A percentile compares a stretch with the other conserved stretches of the same genome.
These are phyloP conservation scores for Calcarius ornatus DNA, from an alignment of 2,113 vertebrate species.

Conservation along the genomic window DNA sequence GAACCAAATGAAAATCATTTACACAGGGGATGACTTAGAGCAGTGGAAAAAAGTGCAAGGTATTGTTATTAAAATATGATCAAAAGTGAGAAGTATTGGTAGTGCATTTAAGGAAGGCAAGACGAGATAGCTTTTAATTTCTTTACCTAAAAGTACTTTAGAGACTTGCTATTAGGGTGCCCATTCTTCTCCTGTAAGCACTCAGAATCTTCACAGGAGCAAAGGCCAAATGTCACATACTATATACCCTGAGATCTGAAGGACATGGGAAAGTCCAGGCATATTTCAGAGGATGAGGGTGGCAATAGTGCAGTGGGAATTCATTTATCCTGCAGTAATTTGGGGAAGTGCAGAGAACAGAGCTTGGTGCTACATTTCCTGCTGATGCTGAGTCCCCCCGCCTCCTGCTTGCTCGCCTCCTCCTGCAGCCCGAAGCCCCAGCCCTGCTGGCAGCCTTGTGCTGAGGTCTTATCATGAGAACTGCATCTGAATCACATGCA, in stretches of 20 bases:
- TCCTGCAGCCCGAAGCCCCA: not conserved
- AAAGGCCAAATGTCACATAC: not conserved
- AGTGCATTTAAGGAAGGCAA: not conserved
- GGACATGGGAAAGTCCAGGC: not conserved
- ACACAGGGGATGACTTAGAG: not conserved
- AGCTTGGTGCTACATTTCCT: not conserved
- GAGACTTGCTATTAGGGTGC: not conserved
- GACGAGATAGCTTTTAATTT: not conserved
- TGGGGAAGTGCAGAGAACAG: fast-evolving
- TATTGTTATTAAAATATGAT: not conserved
- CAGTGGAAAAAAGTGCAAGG: not conserved
- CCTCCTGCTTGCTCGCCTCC: not conserved
- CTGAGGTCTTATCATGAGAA: not conserved
- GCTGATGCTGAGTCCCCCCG: not conserved
- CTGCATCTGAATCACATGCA: not conserved
- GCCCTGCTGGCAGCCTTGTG: not conserved
- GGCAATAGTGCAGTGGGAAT: not conserved
- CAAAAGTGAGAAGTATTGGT: not conserved
- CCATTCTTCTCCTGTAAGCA: not conserved
- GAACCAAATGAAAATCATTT: not conserved
- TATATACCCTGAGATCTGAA: not conserved
- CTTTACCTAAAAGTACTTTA: not conserved
- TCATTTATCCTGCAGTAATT: not conserved
- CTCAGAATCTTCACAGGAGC: not conserved
- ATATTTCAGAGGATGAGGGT: not conserved